Conservation (phyloP, 2,113 vertebrate genomes). For the Dryoscopus gambensis region DNA sequence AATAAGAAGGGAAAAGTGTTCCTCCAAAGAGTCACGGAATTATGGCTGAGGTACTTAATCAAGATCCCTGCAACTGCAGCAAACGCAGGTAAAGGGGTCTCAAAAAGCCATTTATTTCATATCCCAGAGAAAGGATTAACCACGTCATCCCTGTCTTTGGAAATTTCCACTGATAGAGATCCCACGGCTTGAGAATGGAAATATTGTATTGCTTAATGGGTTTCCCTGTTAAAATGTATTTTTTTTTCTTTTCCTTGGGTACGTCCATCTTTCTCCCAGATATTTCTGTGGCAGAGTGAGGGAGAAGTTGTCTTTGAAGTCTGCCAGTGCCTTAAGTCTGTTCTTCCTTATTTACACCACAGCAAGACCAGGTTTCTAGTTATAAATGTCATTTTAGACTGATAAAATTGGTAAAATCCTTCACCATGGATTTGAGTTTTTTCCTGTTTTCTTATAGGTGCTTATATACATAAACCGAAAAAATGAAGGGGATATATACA, state of each 20-base stretch:
- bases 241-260: neutral
- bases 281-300: neutral
- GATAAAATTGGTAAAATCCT: neutral
- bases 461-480: neutral
- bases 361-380: neutral
- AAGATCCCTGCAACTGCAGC: neutral
- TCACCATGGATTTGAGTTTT: neutral
- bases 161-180: neutral
- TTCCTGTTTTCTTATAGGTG: neutral
- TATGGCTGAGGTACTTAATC: neutral
- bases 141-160: neutral
- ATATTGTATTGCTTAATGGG: neutral
- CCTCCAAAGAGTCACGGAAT: neutral
- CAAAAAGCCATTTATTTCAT: neutral
- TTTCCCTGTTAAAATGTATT: neutral
- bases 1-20: neutral
- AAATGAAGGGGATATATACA: neutral
- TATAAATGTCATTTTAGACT: neutral
- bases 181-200: neutral
- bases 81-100: neutral
- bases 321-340: neutral
- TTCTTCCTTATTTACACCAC: neutral
- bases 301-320: neutral
- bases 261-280: neutral
- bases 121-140: neutral